Evolutionary conservation across 2,113 vertebrate genomes (phyloP).

Genomic region (Leucosticte australis): DNA sequence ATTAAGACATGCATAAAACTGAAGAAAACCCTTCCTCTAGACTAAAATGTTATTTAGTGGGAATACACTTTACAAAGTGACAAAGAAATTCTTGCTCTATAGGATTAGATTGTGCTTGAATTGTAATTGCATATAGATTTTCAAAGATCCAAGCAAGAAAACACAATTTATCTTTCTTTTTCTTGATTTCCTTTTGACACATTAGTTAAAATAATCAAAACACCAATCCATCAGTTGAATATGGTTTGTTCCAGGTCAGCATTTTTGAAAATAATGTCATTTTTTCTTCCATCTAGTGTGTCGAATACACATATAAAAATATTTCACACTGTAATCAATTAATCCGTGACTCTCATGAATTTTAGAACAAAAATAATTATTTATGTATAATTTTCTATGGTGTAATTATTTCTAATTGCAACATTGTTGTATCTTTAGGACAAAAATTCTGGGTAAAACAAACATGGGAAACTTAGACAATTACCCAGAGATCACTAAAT

Average conservation of each 20-base stretch:
- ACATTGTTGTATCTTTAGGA: neutral
- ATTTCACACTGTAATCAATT: neutral
- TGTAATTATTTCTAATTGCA: neutral
- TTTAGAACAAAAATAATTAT: neutral
- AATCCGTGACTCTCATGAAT: neutral
- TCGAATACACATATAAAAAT: neutral
- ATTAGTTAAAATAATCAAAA: neutral
- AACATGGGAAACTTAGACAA: neutral
- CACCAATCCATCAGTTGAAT: neutral
- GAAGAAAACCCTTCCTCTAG: neutral
- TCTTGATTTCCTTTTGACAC: neutral
- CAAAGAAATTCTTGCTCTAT: neutral
- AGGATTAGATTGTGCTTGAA: neutral
- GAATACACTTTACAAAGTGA: neutral
- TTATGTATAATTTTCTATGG: neutral
- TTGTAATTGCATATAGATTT: neutral
- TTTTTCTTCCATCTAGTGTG: neutral
- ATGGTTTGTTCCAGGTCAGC: neutral
- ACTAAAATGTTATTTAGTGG: neutral
- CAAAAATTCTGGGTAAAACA: neutral
- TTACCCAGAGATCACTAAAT: neutral
- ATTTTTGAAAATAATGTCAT: neutral
- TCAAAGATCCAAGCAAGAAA: neutral
- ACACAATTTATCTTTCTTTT: neutral
- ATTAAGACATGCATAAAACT: neutral